Conservation (phyloP, 2,888 invertebrate species). For the Thecophora atra region DNA sequence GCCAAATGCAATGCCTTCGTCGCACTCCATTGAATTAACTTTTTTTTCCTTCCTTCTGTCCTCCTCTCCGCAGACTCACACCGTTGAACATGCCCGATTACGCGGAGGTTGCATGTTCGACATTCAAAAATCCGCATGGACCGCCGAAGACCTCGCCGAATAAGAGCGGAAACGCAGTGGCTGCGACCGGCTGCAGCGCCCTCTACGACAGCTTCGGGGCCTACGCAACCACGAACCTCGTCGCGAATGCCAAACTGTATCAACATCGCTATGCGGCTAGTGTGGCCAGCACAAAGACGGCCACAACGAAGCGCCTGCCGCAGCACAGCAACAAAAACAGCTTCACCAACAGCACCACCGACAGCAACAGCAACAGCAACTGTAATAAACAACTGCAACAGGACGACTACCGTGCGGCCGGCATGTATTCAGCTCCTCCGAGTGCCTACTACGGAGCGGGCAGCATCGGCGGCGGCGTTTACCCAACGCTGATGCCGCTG, state of each 20-base stretch:
- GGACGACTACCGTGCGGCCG: slow-evolving; percentile 60
- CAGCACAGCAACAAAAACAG: slow-evolving; percentile 34
- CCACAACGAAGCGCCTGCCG: slow-evolving; percentile 6
- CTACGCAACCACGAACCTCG: slow-evolving; percentile 66
- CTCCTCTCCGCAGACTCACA: slow-evolving; percentile 57
- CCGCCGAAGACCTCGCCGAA: slow-evolving; percentile 11
- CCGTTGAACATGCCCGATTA: slow-evolving; percentile 67
- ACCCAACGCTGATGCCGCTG: slow-evolving; percentile 40
- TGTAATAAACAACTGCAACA: slow-evolving; percentile 37
- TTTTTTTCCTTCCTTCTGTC: neutral
- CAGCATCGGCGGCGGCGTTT: slow-evolving; percentile 43
- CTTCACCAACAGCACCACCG: slow-evolving; percentile 36
- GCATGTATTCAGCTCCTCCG: slow-evolving; percentile 66
- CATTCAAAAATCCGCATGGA: slow-evolving; percentile 64
- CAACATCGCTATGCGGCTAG: slow-evolving; percentile 62
- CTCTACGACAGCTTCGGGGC: slow-evolving; percentile 66
- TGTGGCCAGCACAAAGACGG: slow-evolving; percentile 40
- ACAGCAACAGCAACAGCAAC: slow-evolving; percentile 41
- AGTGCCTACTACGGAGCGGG: slow-evolving; percentile 62
- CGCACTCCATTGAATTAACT: neutral
- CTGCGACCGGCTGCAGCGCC: slow-evolving; percentile 50
- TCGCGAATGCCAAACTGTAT: slow-evolving; percentile 65
- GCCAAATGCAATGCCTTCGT: neutral
- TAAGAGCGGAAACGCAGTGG: slow-evolving; percentile 47
- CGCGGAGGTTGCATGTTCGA: slow-evolving; percentile 67